Evolutionary conservation across 2,888 invertebrate genomes (phyloP).

Genomic region (Torymus tubicola): DNA sequence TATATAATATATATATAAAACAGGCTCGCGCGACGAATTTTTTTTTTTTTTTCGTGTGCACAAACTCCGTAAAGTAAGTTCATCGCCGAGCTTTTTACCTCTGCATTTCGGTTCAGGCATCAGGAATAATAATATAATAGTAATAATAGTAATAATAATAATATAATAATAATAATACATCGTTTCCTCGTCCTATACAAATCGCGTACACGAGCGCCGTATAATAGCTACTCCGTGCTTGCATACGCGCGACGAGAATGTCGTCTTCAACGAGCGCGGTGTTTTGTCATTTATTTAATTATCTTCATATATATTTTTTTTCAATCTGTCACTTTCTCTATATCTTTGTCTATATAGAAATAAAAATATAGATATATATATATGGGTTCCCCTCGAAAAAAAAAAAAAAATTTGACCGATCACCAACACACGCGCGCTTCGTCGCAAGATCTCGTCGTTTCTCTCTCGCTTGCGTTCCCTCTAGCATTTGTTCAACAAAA

Average conservation of each 20-base stretch:
- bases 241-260: conserved; percentile 27
- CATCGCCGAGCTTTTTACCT: conserved; percentile 23
- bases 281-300: not conserved
- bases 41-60: not conserved
- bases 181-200: too few species aligned
- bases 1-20: not conserved
- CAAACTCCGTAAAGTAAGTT: conserved; percentile 13
- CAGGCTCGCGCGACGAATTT: conserved; percentile 24
- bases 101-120: conserved; percentile 3
- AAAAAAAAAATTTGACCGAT: conserved; percentile 18
- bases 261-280: conserved; percentile 52
- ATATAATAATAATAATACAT: too few species aligned
- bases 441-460: conserved; percentile 45
- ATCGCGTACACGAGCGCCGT: too few species aligned
- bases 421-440: conserved; percentile 52
- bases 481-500: conserved; percentile 47
- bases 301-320: too few species aligned
- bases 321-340: too few species aligned
- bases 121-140: not conserved
- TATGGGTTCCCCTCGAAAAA: too few species aligned
- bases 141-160: too few species aligned
- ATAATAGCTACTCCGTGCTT: not conserved
- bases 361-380: too few species aligned
- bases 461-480: conserved; percentile 51
- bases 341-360: too few species aligned